A percentile compares a stretch with the other conserved stretches of the same genome.
Conservation (phyloP, 2,113 vertebrate genomes). For the Reinhardtius hippoglossoides region DNA sequence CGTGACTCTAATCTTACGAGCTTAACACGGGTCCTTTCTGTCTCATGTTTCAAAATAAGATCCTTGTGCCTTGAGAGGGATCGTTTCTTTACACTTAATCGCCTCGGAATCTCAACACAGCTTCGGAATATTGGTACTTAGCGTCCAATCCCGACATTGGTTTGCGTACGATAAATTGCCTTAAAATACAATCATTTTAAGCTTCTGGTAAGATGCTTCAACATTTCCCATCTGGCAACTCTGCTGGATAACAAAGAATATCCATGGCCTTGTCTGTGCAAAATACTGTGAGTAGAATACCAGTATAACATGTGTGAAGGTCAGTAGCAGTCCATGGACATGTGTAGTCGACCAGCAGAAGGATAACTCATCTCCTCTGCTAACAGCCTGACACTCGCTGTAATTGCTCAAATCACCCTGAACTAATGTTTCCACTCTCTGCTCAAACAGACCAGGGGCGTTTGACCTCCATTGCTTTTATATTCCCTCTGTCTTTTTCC, state of each 20-base stretch:
- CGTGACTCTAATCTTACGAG: too few species aligned
- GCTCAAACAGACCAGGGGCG: not conserved
- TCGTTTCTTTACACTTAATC: too few species aligned
- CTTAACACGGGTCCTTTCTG: too few species aligned
- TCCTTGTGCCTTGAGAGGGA: too few species aligned
- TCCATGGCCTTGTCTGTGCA: not conserved
- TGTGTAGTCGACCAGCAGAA: not conserved
- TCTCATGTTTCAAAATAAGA: too few species aligned
- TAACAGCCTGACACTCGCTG: constrained; percentile 10
- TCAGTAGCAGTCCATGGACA: not conserved
- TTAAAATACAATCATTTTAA: too few species aligned
- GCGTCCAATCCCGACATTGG: too few species aligned
- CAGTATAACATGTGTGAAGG: not conserved
- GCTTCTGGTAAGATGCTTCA: too few species aligned
- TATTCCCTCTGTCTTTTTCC: not conserved
- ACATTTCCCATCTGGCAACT: too few species aligned
- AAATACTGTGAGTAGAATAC: not conserved
- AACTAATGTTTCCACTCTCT: constrained; percentile 39
- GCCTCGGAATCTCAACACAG: too few species aligned
- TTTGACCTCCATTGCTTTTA: not conserved
- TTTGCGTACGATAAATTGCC: too few species aligned
- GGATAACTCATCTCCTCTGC: not conserved
- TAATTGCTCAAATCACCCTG: constrained; percentile 36
- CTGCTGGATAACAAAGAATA: not conserved
- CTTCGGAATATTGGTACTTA: too few species aligned